phyloP scores from a whole-genome alignment of 2,797 vertebrate genomes.

The Phoxinus dragarum region DNA sequence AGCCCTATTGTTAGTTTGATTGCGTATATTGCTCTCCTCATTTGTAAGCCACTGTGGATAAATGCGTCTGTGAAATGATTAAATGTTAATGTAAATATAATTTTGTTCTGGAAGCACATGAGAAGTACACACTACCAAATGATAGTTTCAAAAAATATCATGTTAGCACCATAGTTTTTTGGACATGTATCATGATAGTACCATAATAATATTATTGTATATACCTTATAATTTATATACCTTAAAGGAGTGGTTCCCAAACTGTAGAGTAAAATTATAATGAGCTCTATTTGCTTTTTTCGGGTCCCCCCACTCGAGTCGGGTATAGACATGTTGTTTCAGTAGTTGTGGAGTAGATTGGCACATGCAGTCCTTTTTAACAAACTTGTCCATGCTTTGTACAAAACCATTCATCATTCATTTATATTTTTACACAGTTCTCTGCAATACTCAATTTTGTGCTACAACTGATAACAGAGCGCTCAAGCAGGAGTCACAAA shows the following conservation, averaged over 20 bases:
- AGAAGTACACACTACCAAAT: neutral
- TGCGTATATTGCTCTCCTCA: too few species aligned
- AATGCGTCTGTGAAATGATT: too few species aligned
- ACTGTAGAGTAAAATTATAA: too few species aligned
- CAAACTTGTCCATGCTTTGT: neutral
- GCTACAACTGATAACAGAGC: neutral
- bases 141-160: neutral
- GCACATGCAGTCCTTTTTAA: neutral
- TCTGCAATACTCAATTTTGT: neutral
- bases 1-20: too few species aligned
- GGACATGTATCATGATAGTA: neutral
- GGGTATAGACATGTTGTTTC: too few species aligned
- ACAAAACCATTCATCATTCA: neutral
- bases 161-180: neutral
- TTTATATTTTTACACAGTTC: neutral
- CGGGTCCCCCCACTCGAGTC: too few species aligned
- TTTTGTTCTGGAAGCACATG: neutral
- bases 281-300: neutral
- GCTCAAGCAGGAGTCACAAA: neutral
- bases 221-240: neutral
- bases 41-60: too few species aligned
- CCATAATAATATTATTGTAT: neutral
- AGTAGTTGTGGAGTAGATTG: neutral
- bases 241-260: too few species aligned
- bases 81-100: too few species aligned